Evolutionary conservation across 2,113 vertebrate species (phyloP), one percentile per base, ranked within the genome.

Genomic region (Chinchilla lanigera): DNA sequence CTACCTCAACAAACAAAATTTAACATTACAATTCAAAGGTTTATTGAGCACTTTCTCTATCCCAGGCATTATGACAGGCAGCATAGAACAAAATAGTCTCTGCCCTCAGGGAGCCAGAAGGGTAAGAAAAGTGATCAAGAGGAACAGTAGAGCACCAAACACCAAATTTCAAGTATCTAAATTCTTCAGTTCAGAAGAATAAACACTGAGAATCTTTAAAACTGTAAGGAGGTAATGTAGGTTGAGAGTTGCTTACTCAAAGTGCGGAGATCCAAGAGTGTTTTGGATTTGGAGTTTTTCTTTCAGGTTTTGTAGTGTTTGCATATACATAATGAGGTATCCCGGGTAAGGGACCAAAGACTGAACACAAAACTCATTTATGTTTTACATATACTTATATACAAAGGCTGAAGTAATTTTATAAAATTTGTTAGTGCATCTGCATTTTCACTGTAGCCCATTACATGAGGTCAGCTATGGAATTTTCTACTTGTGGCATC

Each of bases 1-100:
- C 50, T 75, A 33, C 67, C 33, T 89, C 86, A 90, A 87, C 41
- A 90, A 90, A 77, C 33, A 83, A 80, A 95, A 89, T 87, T 96
- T 89, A 90, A 28, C 61, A 87, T 90, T 94, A 81, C n/a, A 47
- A 50, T 78, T 60, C 88, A 85, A 41, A 86, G 14, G 19, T 89
- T 80, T 91, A 85, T 71, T 92, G 50, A 80, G 47, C 16, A 88
- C 30, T n/a, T 90, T 87, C 71, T 91, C 50, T 81, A 14, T 75
- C 71, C 73, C 63, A 77, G 80, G 73, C 35, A 86, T 86, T 61
- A 54, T 82, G n/a, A 69, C 13, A 92, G 35, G 63, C 71, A 92
- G 41, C 19, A 19, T 20, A 89, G n/a, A 14, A 86, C 77, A 33
- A 86, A 73, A 83, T 90, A 9, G 33, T 52, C 69, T 94, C 94